Base-by-base conservation (phyloP, 2,888 invertebrate species). In the Sisyra nigra region DNA sequence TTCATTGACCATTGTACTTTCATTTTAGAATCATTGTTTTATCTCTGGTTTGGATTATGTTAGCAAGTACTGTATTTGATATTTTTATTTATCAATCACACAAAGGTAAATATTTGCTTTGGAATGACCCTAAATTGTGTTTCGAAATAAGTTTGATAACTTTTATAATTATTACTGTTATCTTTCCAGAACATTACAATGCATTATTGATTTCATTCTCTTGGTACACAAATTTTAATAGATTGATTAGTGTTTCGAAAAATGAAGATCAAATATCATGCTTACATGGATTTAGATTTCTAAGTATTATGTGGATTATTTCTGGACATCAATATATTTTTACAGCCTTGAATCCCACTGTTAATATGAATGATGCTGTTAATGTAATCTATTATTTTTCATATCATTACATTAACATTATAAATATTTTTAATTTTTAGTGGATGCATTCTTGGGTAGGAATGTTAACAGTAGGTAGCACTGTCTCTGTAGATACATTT, bases 401-500 rank as follows among this genome's bases (percentile, higher is more conserved):
- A 24, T 24, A 7, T 24, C 24, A 5, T 24, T 5, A 24, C 3
- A 24, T 5, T 24, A n/a, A n/a, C 7, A 24, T 24, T 24, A 5
- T 7, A 5, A 7, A 24, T 24, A 5, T 24, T 24, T 7, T 24
- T 5, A 7, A 24, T 24, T 24, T 24, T 24, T 24, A 24, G 24
- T 24, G 24, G 24, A 24, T 24, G 24, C 24, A 7, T 5, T 24
- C 24, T 24, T 24, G 24, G 24, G 7, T 7, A 24, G 24, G 24
- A 24, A 24, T 24, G 24, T 7, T 24, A n/a, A 48, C 54, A 36
- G 50, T 65, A 56, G 50, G 70, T 55, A 71, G 60, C 50, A 49
- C 71, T 0, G 60, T 72, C 6, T 65, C 71, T 1, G 76, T 77
- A 1, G 78, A 78, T 46, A 73, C 76, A 0, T 78, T 78, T 55